Evolutionary conservation across 1,140 invertebrate species (phyloP).

Genomic region (Ceratina australensis): DNA sequence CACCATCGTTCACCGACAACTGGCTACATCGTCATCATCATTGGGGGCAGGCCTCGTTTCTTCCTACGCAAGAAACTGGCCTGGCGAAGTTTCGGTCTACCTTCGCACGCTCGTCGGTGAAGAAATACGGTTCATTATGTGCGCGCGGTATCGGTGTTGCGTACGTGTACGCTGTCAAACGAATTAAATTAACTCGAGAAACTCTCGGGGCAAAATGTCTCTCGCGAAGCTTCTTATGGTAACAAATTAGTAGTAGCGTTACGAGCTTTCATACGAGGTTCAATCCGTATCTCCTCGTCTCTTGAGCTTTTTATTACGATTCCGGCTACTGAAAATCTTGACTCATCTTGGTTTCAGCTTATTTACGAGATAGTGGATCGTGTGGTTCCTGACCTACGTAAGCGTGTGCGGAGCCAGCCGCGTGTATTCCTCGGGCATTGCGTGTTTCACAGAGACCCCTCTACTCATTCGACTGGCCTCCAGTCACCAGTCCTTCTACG

Average conservation of each 20-base stretch:
- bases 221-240: no score
- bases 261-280: no score
- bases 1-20: slow-evolving; percentile 41
- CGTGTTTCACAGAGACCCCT: slow-evolving; percentile 55
- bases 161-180: background rate
- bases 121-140: slow-evolving; percentile 29
- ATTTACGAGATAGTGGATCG: background rate
- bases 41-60: slow-evolving; percentile 52
- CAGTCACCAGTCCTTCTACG: slow-evolving; percentile 75
- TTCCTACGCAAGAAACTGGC: slow-evolving; percentile 68
- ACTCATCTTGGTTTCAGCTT: background rate
- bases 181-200: background rate
- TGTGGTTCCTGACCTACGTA: slow-evolving; percentile 43
- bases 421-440: slow-evolving; percentile 37
- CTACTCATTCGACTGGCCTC: slow-evolving; percentile 64
- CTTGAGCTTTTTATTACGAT: background rate
- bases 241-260: no score
- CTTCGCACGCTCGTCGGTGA: slow-evolving; percentile 17
- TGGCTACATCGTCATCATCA: slow-evolving; percentile 41
- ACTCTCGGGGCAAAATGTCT: background rate
- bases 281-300: no score
- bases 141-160: background rate
- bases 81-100: slow-evolving; percentile 56
- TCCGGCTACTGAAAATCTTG: background rate
- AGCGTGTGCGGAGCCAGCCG: slow-evolving; percentile 14